A percentile compares a stretch with the other conserved stretches of the same genome.
Evolutionary conservation across 2,113 vertebrate genomes (phyloP).

Genomic region (Zootoca vivipara): DNA sequence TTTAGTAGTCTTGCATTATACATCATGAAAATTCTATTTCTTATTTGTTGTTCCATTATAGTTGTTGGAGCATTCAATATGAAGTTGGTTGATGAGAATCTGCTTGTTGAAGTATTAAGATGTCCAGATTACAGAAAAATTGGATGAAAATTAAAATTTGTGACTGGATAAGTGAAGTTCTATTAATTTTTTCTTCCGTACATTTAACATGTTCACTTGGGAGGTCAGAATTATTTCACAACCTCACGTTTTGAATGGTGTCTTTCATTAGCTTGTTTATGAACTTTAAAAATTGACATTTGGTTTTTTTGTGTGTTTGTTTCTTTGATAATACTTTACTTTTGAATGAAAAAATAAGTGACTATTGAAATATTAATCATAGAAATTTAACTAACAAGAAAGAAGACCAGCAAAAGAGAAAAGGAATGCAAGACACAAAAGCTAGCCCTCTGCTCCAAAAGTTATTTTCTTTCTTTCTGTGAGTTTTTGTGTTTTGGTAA

Average conservation of each 20-base stretch:
- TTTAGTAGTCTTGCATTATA: neutral
- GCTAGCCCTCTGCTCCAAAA: no score
- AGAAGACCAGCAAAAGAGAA: neutral
- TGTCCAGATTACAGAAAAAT: neutral
- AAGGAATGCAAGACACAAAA: neutral
- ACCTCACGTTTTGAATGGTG: no score
- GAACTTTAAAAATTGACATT: no score
- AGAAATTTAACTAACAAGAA: neutral
- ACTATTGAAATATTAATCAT: neutral
- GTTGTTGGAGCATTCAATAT: neutral
- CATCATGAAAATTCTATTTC: neutral
- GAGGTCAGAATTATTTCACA: neutral
- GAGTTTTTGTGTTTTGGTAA: no score
- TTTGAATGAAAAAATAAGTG: neutral
- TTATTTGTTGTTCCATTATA: neutral
- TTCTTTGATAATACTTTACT: neutral
- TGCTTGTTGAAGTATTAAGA: neutral
- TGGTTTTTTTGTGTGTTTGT: neutral
- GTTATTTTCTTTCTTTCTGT: no score
- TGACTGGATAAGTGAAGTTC: neutral
- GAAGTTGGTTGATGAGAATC: neutral
- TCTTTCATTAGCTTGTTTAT: neutral
- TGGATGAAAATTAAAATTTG: neutral
- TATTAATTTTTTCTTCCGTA: no score
- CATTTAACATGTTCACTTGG: neutral